These are phyloP conservation scores for Daphoenositta chrysoptera DNA, from an alignment of 2,113 vertebrate genomes.

Conservation along the genomic window DNA sequence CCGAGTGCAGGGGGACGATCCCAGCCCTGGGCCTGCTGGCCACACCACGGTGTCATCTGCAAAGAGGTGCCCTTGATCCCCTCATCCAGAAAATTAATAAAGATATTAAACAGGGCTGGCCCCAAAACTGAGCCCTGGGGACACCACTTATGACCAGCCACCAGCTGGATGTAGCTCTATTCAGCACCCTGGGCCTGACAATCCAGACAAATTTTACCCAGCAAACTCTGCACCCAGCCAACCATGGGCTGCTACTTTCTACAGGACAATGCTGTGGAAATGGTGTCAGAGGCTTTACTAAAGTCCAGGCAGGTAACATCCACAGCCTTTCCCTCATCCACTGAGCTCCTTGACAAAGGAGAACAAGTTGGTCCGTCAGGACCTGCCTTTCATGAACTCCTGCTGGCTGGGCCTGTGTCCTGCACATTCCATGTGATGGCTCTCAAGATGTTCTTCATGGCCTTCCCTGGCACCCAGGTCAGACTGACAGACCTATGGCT, in stretches of 20 bases:
- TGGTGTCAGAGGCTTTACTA: neutral
- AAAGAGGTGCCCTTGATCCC: neutral
- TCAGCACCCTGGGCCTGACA: neutral
- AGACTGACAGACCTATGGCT: neutral
- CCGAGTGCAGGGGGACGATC: neutral
- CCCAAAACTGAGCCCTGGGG: neutral
- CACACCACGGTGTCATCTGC: neutral
- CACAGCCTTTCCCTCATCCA: neutral
- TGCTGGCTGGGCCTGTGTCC: neutral
- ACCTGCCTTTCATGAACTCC: neutral
- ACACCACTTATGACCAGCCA: neutral
- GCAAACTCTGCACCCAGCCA: neutral
- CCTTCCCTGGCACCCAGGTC: rapidly evolving
- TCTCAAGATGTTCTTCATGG: neutral
- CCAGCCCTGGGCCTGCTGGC: neutral
- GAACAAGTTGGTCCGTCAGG: neutral
- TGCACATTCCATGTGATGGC: rapidly evolving
- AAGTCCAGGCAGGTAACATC: neutral
- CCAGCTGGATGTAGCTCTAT: neutral
- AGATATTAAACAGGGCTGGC: neutral
- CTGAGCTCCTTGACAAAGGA: neutral
- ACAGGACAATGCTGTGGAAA: neutral
- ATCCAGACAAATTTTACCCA: neutral
- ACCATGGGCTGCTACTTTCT: neutral
- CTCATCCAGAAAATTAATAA: neutral